These are phyloP conservation scores for Drosophila prosaltans DNA, from an alignment of 1,140 invertebrate genomes.

Conservation along the genomic window DNA sequence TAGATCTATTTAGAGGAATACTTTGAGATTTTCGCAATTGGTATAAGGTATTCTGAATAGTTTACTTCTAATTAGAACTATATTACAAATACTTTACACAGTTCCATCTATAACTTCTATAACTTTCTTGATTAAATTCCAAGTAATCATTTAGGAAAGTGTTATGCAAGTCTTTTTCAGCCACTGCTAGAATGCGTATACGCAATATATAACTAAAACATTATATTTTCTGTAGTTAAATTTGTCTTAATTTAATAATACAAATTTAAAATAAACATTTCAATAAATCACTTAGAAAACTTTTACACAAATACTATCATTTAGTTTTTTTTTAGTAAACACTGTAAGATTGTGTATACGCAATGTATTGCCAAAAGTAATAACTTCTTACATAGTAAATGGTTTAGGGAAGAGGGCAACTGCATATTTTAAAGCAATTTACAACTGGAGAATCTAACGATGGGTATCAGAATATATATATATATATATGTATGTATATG, in stretches of 20 bases:
- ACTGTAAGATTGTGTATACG: background rate
- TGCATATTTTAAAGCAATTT: constrained; percentile 53
- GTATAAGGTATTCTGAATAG: too few relatives aligned
- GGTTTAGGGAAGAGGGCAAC: background rate
- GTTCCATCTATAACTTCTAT: too few relatives aligned
- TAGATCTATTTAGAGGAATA: too few relatives aligned
- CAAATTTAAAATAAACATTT: background rate
- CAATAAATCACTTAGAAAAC: background rate
- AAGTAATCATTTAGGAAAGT: too few relatives aligned
- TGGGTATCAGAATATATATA: constrained; percentile 20
- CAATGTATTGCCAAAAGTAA: background rate
- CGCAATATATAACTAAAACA: too few relatives aligned
- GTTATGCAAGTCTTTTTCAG: too few relatives aligned
- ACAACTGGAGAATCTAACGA: constrained; percentile 1
- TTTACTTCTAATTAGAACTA: too few relatives aligned
- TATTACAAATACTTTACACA: too few relatives aligned
- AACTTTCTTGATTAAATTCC: too few relatives aligned
- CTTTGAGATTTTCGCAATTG: too few relatives aligned
- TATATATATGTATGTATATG: background rate
- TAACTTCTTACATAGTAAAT: too few relatives aligned
- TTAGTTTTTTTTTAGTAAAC: background rate
- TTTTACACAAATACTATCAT: background rate
- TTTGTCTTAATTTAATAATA: background rate
- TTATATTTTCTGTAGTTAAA: background rate
- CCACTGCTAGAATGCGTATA: too few relatives aligned